A percentile compares a stretch with the other conserved stretches of the same genome.
phyloP scores from a whole-genome alignment of 2,888 invertebrate species.

The Notodonta ziczac region DNA sequence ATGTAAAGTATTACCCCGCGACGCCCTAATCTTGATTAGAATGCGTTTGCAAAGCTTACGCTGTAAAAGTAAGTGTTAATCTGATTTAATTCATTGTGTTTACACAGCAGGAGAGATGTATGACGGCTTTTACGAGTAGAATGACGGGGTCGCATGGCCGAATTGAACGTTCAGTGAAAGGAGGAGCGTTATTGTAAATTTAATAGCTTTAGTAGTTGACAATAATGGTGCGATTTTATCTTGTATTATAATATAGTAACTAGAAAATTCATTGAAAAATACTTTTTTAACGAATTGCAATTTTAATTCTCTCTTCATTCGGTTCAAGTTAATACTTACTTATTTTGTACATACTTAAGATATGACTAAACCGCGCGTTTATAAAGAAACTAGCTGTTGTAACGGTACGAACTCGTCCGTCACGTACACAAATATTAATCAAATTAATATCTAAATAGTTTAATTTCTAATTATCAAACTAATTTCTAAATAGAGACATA shows the following conservation, averaged over 20 bases:
- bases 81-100: constrained; percentile 80
- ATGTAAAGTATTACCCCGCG: constrained; percentile 76
- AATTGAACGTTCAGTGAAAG: constrained; percentile 39
- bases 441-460: no score
- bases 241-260: not conserved
- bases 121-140: constrained; percentile 62
- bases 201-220: constrained; percentile 46
- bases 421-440: no score
- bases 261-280: not conserved
- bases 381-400: no score
- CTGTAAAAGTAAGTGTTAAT: constrained; percentile 79
- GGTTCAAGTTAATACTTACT: no score
- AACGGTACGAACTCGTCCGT: no score
- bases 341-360: no score
- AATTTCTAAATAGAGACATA: no score
- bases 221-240: constrained; percentile 27
- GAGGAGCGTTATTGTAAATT: constrained; percentile 46
- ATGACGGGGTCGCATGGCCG: constrained; percentile 50
- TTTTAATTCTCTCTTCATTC: no score
- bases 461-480: no score
- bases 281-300: not conserved
- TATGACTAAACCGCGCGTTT: not conserved
- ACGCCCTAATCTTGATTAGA: constrained; percentile 80
- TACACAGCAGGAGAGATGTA: constrained; percentile 67
- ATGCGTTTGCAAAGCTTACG: constrained; percentile 69